Evolutionary conservation across 2,888 invertebrate genomes (phyloP).

Genomic region (Coelopa pilipes): DNA sequence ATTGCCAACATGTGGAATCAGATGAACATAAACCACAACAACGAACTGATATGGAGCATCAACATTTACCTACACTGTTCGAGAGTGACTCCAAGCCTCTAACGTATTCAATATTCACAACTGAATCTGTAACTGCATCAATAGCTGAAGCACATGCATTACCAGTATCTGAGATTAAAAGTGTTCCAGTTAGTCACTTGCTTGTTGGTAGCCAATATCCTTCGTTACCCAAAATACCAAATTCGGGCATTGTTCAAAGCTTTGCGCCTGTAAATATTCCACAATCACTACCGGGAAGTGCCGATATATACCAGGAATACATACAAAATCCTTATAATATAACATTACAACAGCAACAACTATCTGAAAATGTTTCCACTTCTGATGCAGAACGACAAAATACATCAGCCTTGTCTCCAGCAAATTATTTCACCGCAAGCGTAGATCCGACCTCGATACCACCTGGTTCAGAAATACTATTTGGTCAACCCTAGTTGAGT

Average conservation of each 20-base stretch:
- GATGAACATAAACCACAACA: slow-evolving; percentile 21
- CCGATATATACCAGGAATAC: slow-evolving; percentile 65
- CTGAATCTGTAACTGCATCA: slow-evolving; percentile 36
- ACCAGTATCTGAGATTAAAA: too few relatives aligned
- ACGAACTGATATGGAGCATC: background rate
- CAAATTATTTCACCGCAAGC: slow-evolving; percentile 74
- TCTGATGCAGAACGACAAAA: slow-evolving; percentile 44
- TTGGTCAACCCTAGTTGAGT: slow-evolving; percentile 64
- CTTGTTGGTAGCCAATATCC: slow-evolving; percentile 61
- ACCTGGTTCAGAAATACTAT: slow-evolving; percentile 74
- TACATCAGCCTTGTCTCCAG: slow-evolving; percentile 63
- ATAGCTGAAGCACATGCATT: slow-evolving; percentile 31
- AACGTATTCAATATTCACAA: too few relatives aligned
- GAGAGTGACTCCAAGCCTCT: too few relatives aligned
- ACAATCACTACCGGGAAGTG: slow-evolving; percentile 46
- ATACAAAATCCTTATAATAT: slow-evolving; percentile 65
- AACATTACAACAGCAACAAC: slow-evolving; percentile 64
- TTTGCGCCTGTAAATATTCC: slow-evolving; percentile 58
- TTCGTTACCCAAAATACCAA: slow-evolving; percentile 58
- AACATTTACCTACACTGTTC: too few relatives aligned
- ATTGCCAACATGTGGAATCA: slow-evolving; percentile 1
- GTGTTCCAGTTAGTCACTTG: slow-evolving; percentile 61
- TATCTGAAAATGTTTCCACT: slow-evolving; percentile 36
- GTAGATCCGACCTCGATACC: slow-evolving; percentile 69
- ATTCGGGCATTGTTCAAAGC: slow-evolving; percentile 63